Evolutionary conservation across 2,888 invertebrate species (phyloP).

Genomic region (Odontomyia ornata): DNA sequence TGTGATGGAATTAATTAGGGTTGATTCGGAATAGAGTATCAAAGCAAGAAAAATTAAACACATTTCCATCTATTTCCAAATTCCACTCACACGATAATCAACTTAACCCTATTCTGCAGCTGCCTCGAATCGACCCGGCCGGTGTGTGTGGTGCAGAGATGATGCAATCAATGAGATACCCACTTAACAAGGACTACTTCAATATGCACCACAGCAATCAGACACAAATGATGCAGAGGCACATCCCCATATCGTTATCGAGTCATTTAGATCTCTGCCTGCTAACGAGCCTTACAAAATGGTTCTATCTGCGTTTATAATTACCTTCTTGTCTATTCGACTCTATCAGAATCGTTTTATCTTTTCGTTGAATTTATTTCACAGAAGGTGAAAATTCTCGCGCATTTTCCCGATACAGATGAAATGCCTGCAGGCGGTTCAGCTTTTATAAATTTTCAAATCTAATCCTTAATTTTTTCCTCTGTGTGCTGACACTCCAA

Average conservation of each 20-base stretch:
- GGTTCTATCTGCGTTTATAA: constrained; percentile 12
- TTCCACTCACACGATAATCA: constrained; percentile 8
- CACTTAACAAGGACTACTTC: neutral
- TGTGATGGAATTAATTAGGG: constrained; percentile 23
- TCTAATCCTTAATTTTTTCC: neutral
- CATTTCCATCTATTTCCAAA: neutral
- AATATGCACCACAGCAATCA: too few species aligned
- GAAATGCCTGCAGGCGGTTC: neutral
- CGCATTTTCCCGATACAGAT: constrained; percentile 1
- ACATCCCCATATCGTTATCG: neutral
- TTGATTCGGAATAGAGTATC: neutral
- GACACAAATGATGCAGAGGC: neutral
- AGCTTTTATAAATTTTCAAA: neutral
- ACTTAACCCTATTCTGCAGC: constrained; percentile 15
- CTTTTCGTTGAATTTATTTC: neutral
- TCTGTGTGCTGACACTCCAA: constrained; percentile 21
- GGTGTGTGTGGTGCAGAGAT: neutral
- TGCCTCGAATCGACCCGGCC: neutral
- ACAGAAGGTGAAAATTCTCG: constrained; percentile 19
- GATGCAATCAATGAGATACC: constrained; percentile 13
- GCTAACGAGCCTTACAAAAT: constrained; percentile 28
- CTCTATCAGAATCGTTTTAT: neutral
- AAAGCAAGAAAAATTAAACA: neutral
- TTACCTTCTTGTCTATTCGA: neutral
- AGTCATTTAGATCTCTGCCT: constrained; percentile 7